phyloP scores from a whole-genome alignment of 2,797 vertebrate genomes.

The Rhabdophis nuchalis region DNA sequence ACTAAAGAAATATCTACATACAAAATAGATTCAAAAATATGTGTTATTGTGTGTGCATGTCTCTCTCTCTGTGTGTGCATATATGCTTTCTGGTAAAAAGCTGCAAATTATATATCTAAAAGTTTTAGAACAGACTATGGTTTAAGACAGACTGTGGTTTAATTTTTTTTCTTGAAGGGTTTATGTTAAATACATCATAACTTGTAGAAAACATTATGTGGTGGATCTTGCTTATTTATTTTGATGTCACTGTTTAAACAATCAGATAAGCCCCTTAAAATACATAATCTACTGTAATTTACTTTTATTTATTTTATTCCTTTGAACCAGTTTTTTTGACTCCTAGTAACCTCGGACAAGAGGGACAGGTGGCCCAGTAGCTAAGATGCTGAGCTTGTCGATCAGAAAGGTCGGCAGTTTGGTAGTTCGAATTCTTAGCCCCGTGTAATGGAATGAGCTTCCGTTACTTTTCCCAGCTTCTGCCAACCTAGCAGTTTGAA shows the following conservation, averaged over 20 bases:
- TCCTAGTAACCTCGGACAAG: not conserved
- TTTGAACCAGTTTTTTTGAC: not conserved
- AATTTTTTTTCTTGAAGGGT: not conserved
- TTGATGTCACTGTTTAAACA: not conserved
- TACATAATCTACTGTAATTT: not conserved
- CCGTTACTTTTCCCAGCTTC: too few relatives aligned
- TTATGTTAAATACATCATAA: not conserved
- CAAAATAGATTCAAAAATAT: not conserved
- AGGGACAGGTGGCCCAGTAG: too few relatives aligned
- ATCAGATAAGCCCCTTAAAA: not conserved
- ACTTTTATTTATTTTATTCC: not conserved
- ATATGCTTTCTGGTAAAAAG: not conserved
- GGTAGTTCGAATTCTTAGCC: too few relatives aligned
- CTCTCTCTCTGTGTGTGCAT: fast-evolving
- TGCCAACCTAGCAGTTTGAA: too few relatives aligned
- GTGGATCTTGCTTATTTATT: not conserved
- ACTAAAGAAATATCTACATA: not conserved
- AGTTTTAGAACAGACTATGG: not conserved
- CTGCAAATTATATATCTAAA: not conserved
- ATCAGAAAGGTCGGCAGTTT: too few relatives aligned
- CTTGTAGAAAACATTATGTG: not conserved
- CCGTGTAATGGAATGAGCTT: too few relatives aligned
- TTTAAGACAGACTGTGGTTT: not conserved
- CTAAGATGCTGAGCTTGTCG: too few relatives aligned
- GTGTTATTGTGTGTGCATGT: not conserved